Evolutionary conservation across 2,113 vertebrate genomes (phyloP).

Genomic region (Mormyrus lacerda): DNA sequence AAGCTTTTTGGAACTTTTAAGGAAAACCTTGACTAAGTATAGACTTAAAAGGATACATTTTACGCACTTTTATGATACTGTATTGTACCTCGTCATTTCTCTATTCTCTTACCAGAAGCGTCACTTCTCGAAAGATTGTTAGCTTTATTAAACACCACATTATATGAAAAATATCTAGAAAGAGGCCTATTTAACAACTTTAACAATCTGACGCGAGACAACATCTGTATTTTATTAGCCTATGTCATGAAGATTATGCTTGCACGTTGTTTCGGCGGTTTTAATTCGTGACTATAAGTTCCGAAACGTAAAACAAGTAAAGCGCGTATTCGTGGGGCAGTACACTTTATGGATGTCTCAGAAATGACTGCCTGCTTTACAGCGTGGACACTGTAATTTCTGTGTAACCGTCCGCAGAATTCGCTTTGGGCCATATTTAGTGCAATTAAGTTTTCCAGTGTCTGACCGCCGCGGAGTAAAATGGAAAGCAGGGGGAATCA

Average conservation of each 20-base stretch:
- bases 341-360: neutral
- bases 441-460: neutral
- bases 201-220: neutral
- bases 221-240: neutral
- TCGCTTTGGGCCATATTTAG: slow-evolving; percentile 22
- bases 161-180: neutral
- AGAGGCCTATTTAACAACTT: neutral
- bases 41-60: neutral
- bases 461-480: slow-evolving; percentile 20
- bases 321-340: neutral
- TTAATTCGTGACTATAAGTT: neutral
- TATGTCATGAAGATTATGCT: neutral
- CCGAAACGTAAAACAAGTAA: neutral
- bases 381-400: neutral
- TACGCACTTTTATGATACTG: neutral
- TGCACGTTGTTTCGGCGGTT: neutral
- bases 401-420: neutral
- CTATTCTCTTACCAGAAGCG: neutral
- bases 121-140: neutral
- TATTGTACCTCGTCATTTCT: neutral
- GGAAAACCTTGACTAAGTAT: neutral
- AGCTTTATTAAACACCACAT: neutral
- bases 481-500: slow-evolving; percentile 33
- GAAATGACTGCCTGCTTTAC: neutral
- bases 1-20: neutral